Evolutionary conservation across 2,797 vertebrate species (phyloP).

Genomic region (Bradypodion ventrale): DNA sequence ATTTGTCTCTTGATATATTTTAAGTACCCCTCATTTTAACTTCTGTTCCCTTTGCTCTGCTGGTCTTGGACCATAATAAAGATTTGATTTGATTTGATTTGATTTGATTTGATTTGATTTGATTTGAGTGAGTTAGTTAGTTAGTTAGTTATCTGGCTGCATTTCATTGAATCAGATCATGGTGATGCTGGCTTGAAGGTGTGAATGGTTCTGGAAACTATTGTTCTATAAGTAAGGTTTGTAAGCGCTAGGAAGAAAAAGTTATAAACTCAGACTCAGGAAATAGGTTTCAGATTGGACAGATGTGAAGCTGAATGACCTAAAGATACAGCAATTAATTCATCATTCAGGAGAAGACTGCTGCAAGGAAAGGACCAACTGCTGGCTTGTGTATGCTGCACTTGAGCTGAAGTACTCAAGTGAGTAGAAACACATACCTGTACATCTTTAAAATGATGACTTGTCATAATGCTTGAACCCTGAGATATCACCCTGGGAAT

Average conservation of each 20-base stretch:
- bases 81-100: too few relatives aligned
- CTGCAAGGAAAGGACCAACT: constrained; percentile 18
- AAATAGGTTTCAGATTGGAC: neutral
- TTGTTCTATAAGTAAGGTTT: too few relatives aligned
- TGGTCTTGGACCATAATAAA: too few relatives aligned
- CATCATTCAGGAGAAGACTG: neutral
- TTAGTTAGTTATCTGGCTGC: too few relatives aligned
- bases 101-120: too few relatives aligned
- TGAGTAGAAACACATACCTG: neutral
- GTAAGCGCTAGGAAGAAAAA: neutral
- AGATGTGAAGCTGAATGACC: accelerated
- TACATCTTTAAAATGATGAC: neutral
- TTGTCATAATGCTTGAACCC: constrained; percentile 10
- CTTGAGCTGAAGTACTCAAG: neutral
- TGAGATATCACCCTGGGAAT: constrained; percentile 29
- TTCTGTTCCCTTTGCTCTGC: too few relatives aligned
- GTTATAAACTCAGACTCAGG: neutral
- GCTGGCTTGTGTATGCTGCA: neutral
- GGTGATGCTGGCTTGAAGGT: too few relatives aligned
- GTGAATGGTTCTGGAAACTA: too few relatives aligned
- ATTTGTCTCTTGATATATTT: too few relatives aligned
- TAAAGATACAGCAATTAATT: neutral
- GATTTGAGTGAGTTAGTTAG: too few relatives aligned
- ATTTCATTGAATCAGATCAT: too few relatives aligned
- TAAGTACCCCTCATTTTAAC: too few relatives aligned